Percentiles rank a stretch among this genome's conserved stretches.
These are phyloP conservation scores for Rhynchopsitta pachyrhyncha DNA, from an alignment of 2,113 vertebrate genomes.

Conservation along the genomic window DNA sequence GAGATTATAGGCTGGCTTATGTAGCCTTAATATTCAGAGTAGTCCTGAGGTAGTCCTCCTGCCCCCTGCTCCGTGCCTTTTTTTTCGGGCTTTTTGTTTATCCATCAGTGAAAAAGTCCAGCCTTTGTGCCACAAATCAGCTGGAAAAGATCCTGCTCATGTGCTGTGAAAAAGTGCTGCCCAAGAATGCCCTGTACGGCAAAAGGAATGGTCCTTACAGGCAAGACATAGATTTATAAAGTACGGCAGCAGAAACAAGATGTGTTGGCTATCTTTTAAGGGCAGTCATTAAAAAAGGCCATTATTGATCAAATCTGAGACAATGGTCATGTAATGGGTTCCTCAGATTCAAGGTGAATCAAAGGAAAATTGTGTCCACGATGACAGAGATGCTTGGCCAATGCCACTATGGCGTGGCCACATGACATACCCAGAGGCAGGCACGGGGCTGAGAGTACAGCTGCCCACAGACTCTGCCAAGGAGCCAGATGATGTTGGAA, in stretches of 20 bases:
- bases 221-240: constrained; percentile 31
- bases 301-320: constrained; percentile 13
- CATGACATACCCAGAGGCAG: constrained; percentile 42
- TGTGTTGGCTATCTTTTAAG: background rate
- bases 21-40: background rate
- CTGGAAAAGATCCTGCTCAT: constrained; percentile 59
- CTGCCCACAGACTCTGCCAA: constrained; percentile 48
- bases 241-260: constrained; percentile 58
- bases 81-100: background rate
- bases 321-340: background rate
- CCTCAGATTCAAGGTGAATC: constrained; percentile 68
- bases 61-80: background rate
- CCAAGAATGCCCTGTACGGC: background rate
- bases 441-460: constrained; percentile 29
- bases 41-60: background rate
- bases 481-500: constrained; percentile 54
- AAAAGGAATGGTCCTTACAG: constrained; percentile 42
- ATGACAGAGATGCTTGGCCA: constrained; percentile 40
- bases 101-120: background rate
- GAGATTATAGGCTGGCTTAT: background rate
- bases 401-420: background rate
- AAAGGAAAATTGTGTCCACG: constrained; percentile 65
- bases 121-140: constrained; percentile 48
- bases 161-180: constrained; percentile 42
- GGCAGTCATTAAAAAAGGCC: background rate